Conservation (phyloP, 2,113 vertebrate species). For the Prinia subflava region DNA sequence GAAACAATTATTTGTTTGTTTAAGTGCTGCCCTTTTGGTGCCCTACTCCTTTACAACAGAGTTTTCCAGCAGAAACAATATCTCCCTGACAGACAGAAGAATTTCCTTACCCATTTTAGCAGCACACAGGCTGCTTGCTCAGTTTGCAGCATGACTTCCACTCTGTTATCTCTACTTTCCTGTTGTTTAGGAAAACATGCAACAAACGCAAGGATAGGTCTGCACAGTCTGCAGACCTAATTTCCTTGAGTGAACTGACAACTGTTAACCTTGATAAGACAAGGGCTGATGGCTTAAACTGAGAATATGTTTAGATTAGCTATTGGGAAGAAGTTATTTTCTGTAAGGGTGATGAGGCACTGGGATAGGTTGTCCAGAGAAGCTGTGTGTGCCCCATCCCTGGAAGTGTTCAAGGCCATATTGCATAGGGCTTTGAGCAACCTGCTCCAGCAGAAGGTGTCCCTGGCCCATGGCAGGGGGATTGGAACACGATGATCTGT, state of each 20-base stretch:
- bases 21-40: neutral
- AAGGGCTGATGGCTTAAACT: neutral
- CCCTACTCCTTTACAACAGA: neutral
- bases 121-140: neutral
- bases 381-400: neutral
- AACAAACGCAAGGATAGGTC: neutral
- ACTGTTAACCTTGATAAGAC: neutral
- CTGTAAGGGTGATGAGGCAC: neutral
- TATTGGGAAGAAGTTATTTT: neutral
- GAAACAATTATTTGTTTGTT: neutral
- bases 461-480: neutral
- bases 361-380: neutral
- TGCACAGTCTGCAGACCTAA: neutral
- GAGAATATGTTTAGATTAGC: neutral
- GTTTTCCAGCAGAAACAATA: neutral
- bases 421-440: neutral
- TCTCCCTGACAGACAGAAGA: neutral
- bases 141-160: neutral
- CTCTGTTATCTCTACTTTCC: neutral
- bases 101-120: neutral
- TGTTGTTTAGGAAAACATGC: neutral
- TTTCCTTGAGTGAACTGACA: neutral
- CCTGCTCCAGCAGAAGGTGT: neutral
- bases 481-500: neutral
- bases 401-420: neutral